A percentile compares a stretch with the other conserved stretches of the same genome.
phyloP scores from a whole-genome alignment of 2,113 vertebrate genomes.

The Neodontobutis hainanensis region DNA sequence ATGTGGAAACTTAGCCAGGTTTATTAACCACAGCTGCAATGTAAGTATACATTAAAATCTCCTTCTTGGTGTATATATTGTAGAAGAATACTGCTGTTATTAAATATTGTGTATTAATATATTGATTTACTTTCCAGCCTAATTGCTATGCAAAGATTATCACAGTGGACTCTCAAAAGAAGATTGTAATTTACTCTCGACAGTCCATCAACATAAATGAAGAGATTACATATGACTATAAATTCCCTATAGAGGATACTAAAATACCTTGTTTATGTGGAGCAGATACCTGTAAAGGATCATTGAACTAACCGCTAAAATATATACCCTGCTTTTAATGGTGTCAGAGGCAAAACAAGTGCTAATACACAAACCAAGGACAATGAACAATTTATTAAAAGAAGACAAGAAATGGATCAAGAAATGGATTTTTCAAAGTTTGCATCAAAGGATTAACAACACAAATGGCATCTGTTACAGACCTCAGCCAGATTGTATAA shows the following conservation, averaged over 20 bases:
- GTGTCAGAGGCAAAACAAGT: no score
- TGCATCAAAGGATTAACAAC: no score
- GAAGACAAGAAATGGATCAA: neutral
- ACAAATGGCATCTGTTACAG: neutral
- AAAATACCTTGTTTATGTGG: slow-evolving; percentile 98
- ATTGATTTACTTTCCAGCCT: slow-evolving; percentile 78
- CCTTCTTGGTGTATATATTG: neutral
- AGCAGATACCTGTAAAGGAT: slow-evolving; percentile 93
- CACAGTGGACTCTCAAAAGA: slow-evolving; percentile 96
- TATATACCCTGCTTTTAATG: neutral
- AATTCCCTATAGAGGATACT: slow-evolving; percentile 97
- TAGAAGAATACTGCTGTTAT: neutral
- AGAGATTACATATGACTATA: slow-evolving; percentile 98
- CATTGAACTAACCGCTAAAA: slow-evolving; percentile 85
- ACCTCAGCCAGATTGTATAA: neutral
- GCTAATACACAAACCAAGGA: neutral
- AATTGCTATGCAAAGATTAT: slow-evolving; percentile 99
- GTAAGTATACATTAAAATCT: slow-evolving; percentile 77
- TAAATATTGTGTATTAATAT: neutral
- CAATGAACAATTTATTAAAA: neutral
- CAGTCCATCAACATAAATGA: slow-evolving; percentile 93
- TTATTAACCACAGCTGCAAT: slow-evolving; percentile 99
- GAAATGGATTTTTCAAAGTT: neutral
- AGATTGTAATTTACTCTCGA: slow-evolving; percentile 98
- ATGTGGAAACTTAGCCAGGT: slow-evolving; percentile 92